phyloP scores from a whole-genome alignment of 37 sponge, comb jelly and placozoan species.

The Hexactinellida sp. region DNA sequence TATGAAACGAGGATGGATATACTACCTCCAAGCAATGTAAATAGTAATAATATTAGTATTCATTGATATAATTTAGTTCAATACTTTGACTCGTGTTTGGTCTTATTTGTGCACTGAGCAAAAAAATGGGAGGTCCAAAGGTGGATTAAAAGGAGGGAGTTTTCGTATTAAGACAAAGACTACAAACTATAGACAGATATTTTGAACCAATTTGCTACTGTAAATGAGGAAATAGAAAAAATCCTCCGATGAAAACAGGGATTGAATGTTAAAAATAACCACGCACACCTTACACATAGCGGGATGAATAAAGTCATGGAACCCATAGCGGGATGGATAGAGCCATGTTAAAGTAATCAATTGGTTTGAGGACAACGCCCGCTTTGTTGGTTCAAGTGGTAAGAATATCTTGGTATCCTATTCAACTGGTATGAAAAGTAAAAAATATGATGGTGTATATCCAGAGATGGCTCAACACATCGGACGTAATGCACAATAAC shows the following conservation, averaged over 20 bases:
- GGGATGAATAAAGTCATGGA: neutral
- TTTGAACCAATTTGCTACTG: slow-evolving; percentile 26
- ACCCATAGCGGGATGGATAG: too few relatives aligned
- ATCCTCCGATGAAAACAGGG: neutral
- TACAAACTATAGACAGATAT: slow-evolving; percentile 19
- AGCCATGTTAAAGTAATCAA: slow-evolving; percentile 26
- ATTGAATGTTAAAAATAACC: neutral
- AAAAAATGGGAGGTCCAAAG: slow-evolving; percentile 20
- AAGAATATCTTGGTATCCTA: neutral
- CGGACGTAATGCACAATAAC: neutral
- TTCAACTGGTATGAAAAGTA: neutral
- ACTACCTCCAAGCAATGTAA: slow-evolving; percentile 28
- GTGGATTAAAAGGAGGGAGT: slow-evolving; percentile 24
- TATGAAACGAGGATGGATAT: slow-evolving; percentile 15
- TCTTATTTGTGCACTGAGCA: slow-evolving; percentile 24
- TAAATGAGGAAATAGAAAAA: slow-evolving; percentile 26
- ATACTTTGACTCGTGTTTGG: slow-evolving; percentile 25
- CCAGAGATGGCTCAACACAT: neutral
- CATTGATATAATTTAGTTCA: slow-evolving; percentile 22
- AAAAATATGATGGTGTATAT: neutral
- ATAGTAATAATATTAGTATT: slow-evolving; percentile 12
- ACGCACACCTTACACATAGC: neutral
- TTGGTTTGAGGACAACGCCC: slow-evolving; percentile 22
- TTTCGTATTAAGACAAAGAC: slow-evolving; percentile 16
- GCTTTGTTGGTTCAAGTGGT: neutral